Percentiles rank a stretch among this genome's conserved stretches.
Evolutionary conservation across 2,113 vertebrate species (phyloP).

Genomic region (Equus przewalskii): DNA sequence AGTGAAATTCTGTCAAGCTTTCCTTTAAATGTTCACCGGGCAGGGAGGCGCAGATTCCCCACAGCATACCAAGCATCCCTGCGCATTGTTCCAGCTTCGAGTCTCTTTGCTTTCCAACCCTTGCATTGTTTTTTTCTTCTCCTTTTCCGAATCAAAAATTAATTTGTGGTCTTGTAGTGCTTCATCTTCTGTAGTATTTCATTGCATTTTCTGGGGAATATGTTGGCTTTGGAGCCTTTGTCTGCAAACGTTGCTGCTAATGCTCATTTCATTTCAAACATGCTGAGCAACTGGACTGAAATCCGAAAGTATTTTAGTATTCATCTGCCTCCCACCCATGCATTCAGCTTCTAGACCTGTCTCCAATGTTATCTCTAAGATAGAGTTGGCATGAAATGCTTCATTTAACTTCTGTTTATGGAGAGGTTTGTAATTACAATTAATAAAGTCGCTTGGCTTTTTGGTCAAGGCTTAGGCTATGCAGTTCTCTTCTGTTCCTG

Average conservation of each 20-base stretch:
- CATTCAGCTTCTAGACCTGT: not conserved
- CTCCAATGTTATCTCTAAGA: not conserved
- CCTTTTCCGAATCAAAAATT: constrained; percentile 13
- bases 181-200: not conserved
- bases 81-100: accelerated
- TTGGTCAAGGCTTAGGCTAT: not conserved
- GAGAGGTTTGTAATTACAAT: not conserved
- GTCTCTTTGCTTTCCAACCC: not conserved
- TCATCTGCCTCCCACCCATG: not conserved
- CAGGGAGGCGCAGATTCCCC: not conserved
- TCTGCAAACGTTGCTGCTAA: not conserved
- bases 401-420: not conserved
- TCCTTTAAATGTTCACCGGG: not conserved
- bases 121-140: not conserved
- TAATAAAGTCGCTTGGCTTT: not conserved
- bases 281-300: not conserved
- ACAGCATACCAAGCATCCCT: accelerated
- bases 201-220: not conserved
- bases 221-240: not conserved
- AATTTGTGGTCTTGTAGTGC: not conserved
- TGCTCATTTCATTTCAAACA: not conserved
- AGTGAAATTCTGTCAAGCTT: not conserved
- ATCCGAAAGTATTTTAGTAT: not conserved
- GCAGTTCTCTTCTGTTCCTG: not conserved
- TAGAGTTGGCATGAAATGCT: not conserved